A percentile compares a stretch with the other conserved stretches of the same genome.
These are phyloP conservation scores for Zygogramma bicolorata DNA, from an alignment of 2,888 invertebrate species.

Conservation along the genomic window DNA sequence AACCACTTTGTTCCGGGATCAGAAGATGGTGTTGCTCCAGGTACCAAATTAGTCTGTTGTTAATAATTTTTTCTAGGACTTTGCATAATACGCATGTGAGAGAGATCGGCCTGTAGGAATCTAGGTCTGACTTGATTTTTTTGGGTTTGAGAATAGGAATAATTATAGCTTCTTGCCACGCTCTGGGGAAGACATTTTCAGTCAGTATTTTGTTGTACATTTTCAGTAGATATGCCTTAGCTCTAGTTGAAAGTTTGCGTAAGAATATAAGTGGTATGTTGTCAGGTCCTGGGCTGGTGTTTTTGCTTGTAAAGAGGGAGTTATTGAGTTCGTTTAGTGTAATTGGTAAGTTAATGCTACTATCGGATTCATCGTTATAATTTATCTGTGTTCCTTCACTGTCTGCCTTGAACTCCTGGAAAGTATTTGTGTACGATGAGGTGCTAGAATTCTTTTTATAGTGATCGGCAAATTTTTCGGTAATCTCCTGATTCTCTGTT, in stretches of 20 bases:
- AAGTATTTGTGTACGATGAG: neutral
- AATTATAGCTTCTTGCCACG: slow-evolving; percentile 17
- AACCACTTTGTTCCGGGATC: neutral
- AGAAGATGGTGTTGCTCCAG: slow-evolving; percentile 1
- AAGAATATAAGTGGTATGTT: neutral
- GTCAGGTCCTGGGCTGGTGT: neutral
- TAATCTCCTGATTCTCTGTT: slow-evolving; percentile 6
- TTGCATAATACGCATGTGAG: slow-evolving; percentile 14
- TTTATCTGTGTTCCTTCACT: neutral
- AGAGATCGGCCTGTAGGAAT: slow-evolving; percentile 17
- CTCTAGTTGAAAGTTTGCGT: neutral
- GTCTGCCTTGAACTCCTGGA: neutral
- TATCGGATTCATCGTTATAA: slow-evolving; percentile 11
- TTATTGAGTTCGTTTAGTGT: neutral
- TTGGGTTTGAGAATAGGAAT: slow-evolving; percentile 18
- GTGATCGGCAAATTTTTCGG: slow-evolving; percentile 8
- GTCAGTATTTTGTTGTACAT: neutral
- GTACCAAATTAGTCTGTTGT: slow-evolving; percentile 9
- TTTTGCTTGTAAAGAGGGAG: slow-evolving; percentile 9
- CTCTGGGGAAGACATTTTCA: neutral
- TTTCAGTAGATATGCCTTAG: neutral
- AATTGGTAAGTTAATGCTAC: neutral
- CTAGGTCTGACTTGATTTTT: neutral
- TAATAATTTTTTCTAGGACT: slow-evolving; percentile 23
- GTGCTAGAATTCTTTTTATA: slow-evolving; percentile 5